Evolutionary conservation across 2,888 invertebrate genomes (phyloP).

Genomic region (Lepidocyrtoides sp.): DNA sequence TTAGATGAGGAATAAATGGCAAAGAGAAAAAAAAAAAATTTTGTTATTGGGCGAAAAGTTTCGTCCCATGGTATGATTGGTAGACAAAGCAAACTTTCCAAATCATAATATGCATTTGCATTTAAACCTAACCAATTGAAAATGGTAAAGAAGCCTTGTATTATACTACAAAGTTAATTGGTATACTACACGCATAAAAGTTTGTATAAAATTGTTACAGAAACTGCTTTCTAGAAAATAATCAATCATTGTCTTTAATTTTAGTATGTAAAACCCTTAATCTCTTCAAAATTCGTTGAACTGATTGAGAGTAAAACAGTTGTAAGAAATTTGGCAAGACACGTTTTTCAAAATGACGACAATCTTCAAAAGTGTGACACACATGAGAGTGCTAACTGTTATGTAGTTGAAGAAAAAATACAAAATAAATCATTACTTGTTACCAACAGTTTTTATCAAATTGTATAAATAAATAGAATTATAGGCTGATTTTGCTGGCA

Average conservation of each 20-base stretch:
- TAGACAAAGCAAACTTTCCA: no score
- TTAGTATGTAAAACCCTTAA: not conserved
- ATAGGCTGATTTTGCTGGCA: not conserved
- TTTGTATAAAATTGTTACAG: not conserved
- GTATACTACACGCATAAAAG: not conserved
- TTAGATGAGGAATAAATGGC: not conserved
- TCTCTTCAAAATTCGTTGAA: conserved; percentile 6
- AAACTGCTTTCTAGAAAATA: not conserved
- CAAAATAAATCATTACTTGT: not conserved
- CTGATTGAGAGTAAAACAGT: conserved; percentile 5
- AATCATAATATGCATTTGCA: not conserved
- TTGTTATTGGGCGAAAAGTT: no score
- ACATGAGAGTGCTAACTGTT: conserved; percentile 17
- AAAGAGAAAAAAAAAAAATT: no score
- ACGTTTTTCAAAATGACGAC: conserved; percentile 49
- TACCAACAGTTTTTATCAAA: not conserved
- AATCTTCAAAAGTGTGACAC: conserved; percentile 67
- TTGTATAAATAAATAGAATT: no score
- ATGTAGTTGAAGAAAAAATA: not conserved
- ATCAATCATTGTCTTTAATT: not conserved
- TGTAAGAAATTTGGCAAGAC: not conserved
- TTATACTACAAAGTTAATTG: not conserved
- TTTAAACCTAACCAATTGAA: not conserved
- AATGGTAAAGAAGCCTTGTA: not conserved
- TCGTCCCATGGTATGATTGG: not conserved